Percentiles rank a stretch among this genome's conserved stretches.
Evolutionary conservation across 37 sponge, comb jelly and placozoan species (phyloP).

Genomic region (Petrosia ficiformis): DNA sequence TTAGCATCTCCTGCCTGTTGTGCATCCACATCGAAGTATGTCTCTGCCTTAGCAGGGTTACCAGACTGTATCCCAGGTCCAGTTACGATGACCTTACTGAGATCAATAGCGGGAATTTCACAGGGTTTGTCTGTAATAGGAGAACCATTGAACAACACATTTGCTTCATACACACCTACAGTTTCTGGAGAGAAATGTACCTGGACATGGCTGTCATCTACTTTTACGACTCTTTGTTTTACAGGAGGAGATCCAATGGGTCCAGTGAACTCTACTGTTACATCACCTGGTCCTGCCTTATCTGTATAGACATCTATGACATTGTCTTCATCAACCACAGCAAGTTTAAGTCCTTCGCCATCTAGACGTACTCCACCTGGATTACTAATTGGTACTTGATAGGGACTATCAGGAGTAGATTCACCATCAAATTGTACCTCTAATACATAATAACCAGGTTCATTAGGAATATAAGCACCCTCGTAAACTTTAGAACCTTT

Average conservation of each 20-base stretch:
- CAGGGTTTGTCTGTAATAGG: slow-evolving; percentile 28
- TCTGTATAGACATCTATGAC: slow-evolving; percentile 50
- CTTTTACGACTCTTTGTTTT: slow-evolving; percentile 18
- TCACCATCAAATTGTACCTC: slow-evolving; percentile 57
- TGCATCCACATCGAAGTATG: slow-evolving; percentile 83
- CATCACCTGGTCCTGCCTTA: slow-evolving; percentile 73
- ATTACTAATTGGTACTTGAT: slow-evolving; percentile 30
- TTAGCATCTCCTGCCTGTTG: slow-evolving; percentile 83
- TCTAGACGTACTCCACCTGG: slow-evolving; percentile 41
- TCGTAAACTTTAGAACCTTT: slow-evolving; percentile 15
- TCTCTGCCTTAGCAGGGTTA: slow-evolving; percentile 44
- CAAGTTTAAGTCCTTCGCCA: slow-evolving; percentile 72
- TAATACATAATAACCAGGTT: slow-evolving; percentile 52
- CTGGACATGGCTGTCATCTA: slow-evolving; percentile 52
- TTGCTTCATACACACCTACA: slow-evolving; percentile 33
- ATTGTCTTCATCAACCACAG: slow-evolving; percentile 40
- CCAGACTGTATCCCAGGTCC: slow-evolving; percentile 90
- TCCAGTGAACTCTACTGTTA: slow-evolving; percentile 15
- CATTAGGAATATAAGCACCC: slow-evolving; percentile 46
- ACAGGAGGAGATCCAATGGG: slow-evolving; percentile 20
- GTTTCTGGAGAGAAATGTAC: slow-evolving; percentile 57
- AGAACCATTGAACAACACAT: slow-evolving; percentile 14
- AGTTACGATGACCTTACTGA: slow-evolving; percentile 64
- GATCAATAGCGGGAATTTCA: slow-evolving; percentile 41
- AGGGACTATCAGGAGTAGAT: slow-evolving; percentile 62